Evolutionary conservation across 2,113 vertebrate genomes (phyloP).

Genomic region (Cettia cetti): DNA sequence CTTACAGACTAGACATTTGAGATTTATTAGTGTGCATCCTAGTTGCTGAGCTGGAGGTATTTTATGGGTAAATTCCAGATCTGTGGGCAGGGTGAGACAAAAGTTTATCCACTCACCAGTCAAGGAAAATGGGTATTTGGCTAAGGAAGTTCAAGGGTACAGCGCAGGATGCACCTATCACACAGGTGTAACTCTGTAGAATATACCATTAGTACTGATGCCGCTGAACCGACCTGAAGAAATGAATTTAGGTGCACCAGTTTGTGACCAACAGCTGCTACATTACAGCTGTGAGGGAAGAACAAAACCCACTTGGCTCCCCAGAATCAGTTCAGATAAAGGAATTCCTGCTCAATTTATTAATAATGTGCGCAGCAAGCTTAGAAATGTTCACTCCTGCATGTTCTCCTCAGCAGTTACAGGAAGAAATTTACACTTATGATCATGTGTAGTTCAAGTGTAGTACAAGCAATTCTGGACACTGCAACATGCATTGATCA

Average conservation of each 20-base stretch:
- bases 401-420: neutral
- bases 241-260: neutral
- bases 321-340: neutral
- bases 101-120: neutral
- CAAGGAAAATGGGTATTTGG: neutral
- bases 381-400: neutral
- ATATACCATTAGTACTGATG: neutral
- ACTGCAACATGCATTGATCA: neutral
- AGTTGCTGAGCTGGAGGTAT: neutral
- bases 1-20: neutral
- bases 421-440: neutral
- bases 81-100: neutral
- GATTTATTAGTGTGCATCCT: neutral
- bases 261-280: constrained; percentile 3
- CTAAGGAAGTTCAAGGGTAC: neutral
- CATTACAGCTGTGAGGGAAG: neutral
- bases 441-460: neutral
- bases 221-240: neutral
- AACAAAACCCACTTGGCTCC: neutral
- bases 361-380: neutral
- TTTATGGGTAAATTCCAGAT: neutral
- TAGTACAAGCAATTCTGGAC: neutral
- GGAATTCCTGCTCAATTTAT: neutral
- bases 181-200: neutral
- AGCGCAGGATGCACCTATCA: neutral